Conservation (phyloP, 2,113 vertebrate species). For the Chunga burmeisteri region DNA sequence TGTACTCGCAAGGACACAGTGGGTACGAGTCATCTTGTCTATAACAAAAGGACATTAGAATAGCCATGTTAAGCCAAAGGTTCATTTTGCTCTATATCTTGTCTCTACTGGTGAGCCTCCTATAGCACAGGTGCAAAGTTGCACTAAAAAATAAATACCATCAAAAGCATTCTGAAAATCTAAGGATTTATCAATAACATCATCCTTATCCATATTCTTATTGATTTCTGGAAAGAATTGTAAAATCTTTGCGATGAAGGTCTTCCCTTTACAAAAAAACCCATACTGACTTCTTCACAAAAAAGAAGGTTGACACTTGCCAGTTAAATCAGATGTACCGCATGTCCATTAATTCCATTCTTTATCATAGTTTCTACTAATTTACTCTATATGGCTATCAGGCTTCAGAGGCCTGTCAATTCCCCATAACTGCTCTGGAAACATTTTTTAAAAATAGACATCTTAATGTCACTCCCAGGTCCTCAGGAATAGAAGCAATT, state of each 20-base stretch:
- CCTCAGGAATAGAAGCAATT: neutral
- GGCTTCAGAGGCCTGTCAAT: neutral
- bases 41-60: neutral
- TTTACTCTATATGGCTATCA: neutral
- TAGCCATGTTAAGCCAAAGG: neutral
- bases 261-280: neutral
- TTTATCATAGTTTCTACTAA: neutral
- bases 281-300: neutral
- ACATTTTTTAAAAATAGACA: neutral
- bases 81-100: neutral
- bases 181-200: neutral
- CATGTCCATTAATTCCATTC: neutral
- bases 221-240: neutral
- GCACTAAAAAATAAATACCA: neutral
- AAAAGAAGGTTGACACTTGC: neutral
- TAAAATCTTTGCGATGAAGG: neutral
- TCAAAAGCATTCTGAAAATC: neutral
- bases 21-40: neutral
- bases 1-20: neutral
- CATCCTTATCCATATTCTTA: neutral
- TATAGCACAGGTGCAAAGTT: neutral
- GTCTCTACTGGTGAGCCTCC: neutral
- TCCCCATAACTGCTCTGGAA: neutral
- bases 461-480: neutral
- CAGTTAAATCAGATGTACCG: neutral